Evolutionary conservation across 2,797 vertebrate species (phyloP), one percentile per base, ranked within the genome.

Genomic region (Melanotaenia trifasciata): DNA sequence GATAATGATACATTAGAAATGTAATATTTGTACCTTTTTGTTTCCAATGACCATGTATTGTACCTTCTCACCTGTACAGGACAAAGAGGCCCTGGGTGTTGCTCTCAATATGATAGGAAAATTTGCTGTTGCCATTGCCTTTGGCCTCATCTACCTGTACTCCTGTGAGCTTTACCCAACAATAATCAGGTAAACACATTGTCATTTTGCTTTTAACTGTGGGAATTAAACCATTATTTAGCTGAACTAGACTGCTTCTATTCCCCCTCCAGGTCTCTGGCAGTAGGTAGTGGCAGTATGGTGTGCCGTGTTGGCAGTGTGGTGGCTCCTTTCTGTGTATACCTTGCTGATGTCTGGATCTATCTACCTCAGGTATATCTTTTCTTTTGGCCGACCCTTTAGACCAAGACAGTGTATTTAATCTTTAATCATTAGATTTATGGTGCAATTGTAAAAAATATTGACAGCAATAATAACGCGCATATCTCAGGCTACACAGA

Each of bases 81-180:
- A 95, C 70, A 93, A 90, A 5, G 47, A 93, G 45, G 35, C 74
- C 33, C 81, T 96, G 88, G 90, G 83, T 57, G 83, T 97, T 14
- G 54, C 90, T 70, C 90, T 96, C 64, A 92, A 92, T 56, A 97
- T 98, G 96, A 95, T 70, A 13, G 96, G 95, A 77, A 99, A 98
- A 89, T 97, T 97, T 92, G 90, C 95, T 58, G 94, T 98, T 9
- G 96, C 96, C 5, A 95, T 97, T 56, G 96, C 96, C 0, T 98
- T 98, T 81, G 97, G 96, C 50, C 95, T 98, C 38, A 94, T 98
- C 85, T 98, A 97, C 85, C 91, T 98, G 74, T 98, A 98, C 88
- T 96, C 96, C 4, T 98, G 97, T 76, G 97, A 99, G 84, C 92
- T 99, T 50, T 98, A 98, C 83, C 97, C 98, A 38, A 98, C 97